Base-by-base conservation (phyloP, 2,113 vertebrate species). In the Strix aluco region DNA sequence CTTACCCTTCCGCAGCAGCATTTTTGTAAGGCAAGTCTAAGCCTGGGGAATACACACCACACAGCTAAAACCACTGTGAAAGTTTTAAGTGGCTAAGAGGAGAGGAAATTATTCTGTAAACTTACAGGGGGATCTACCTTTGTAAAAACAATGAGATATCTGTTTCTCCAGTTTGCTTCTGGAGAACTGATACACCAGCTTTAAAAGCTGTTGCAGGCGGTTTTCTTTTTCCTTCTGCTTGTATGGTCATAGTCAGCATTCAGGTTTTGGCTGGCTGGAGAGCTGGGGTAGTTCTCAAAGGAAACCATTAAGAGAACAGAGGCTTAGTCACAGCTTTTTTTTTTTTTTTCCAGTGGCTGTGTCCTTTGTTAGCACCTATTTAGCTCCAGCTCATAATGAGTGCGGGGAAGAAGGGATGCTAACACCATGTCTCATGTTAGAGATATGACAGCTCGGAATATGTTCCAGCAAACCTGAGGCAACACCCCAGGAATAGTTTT, bases 341-440 rank as follows among this genome's bases (percentile, higher is more conserved):
- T 32, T 36, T 46, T 70, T 81, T 65, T 57, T 11, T 5, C 32
- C 83, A 47, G 54, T 55, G 38, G 38, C 86, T 44, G 18, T 62
- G 15, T 82, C 78, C 66, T 94, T 90, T 89, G n/a, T 87, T 96
- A 81, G 58, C 70, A 92, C 84, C 70, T 92, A 51, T 91, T 92
- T 95, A 90, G 42, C 70, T 91, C 62, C 62, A 73, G 81, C 81
- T 92, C 71, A 15, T 92, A 80, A 92, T 44, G 36, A 92, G 67
- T 70, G 54, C 2, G 1, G 38, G 62, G 36, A 81, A 92, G 71
- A 95, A 91, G 38, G 73, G 52, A 40, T 86, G 34, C 57, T 81
- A 71, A 66, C 57, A 65, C 23, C 36, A 89, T 44, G 46, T 87
- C 61, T 89, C 73, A 5, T 5, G 4, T 52, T 81, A 75, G 73